Percentiles rank a stretch among this genome's conserved stretches.
phyloP scores from a whole-genome alignment of 2,888 invertebrate species.

The Coelopa pilipes region DNA sequence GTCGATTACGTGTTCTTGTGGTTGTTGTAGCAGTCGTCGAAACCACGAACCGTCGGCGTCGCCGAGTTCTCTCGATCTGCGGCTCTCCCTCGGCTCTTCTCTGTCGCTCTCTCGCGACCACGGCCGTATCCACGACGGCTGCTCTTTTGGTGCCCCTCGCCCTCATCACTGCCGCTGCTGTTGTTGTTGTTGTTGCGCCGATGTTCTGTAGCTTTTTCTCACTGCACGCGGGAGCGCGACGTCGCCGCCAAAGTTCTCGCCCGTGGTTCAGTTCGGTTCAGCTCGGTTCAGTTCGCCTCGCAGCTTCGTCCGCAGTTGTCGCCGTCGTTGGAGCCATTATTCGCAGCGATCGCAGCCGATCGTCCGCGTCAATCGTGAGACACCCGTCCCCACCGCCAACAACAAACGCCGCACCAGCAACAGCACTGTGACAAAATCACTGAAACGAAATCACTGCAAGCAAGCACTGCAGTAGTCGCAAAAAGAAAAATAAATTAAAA shows the following conservation, averaged over 20 bases:
- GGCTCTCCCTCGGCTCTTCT: no score
- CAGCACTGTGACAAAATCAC: background rate
- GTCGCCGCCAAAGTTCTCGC: slow-evolving; percentile 11
- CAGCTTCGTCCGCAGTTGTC: slow-evolving; percentile 27
- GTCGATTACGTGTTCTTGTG: background rate
- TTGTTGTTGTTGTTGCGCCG: background rate
- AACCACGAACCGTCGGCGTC: no score
- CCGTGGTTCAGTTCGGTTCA: background rate
- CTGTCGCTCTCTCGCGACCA: no score
- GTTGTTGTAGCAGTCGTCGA: background rate
- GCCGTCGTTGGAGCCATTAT: slow-evolving; percentile 4
- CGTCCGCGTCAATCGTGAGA: slow-evolving; percentile 20
- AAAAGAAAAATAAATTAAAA: background rate
- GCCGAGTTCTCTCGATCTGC: background rate
- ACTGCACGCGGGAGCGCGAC: slow-evolving; percentile 23
- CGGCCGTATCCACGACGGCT: no score
- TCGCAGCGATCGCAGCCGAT: background rate
- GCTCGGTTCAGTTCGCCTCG: slow-evolving; percentile 23
- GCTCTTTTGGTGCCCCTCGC: background rate
- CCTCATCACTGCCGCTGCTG: background rate
- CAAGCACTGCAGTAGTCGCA: background rate
- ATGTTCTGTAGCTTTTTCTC: slow-evolving; percentile 17
- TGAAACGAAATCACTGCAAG: background rate
- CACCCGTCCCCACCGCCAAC: background rate
- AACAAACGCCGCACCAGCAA: background rate